Conservation (phyloP, 2,797 vertebrate species). For the Tauraco hartlaubi region DNA sequence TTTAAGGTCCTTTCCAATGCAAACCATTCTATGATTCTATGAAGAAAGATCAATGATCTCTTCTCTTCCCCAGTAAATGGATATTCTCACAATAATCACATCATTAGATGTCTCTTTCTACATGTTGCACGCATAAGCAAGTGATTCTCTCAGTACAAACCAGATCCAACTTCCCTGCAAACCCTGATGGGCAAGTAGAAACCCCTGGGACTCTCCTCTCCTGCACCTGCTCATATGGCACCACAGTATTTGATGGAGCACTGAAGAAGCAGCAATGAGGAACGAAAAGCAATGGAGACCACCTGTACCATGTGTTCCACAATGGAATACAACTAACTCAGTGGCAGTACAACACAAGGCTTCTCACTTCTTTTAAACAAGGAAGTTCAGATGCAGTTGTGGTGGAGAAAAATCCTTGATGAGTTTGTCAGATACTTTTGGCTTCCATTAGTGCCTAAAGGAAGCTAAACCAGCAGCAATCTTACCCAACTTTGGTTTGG, state of each 20-base stretch:
- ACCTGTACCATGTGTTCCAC: fast-evolving
- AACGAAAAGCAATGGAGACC: not conserved
- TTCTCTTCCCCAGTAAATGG: not conserved
- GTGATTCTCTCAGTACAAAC: not conserved
- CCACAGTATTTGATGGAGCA: not conserved
- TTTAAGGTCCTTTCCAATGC: no score
- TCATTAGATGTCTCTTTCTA: not conserved
- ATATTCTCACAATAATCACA: not conserved
- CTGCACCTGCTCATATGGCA: not conserved
- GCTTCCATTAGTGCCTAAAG: not conserved
- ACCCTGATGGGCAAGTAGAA: not conserved
- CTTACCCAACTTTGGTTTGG: no score
- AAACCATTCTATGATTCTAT: no score
- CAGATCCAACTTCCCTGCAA: not conserved
- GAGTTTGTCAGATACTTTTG: not conserved
- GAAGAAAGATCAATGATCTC: not conserved
- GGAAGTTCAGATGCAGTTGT: not conserved
- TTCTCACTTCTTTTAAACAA: not conserved
- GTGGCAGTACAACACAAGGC: no score
- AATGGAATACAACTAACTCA: fast-evolving
- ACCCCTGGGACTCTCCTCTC: not conserved
- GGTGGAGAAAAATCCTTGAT: not conserved
- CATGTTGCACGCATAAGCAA: not conserved
- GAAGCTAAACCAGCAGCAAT: not conserved
- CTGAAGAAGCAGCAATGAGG: not conserved